A percentile compares a stretch with the other conserved stretches of the same genome.
Conservation (phyloP, 2,888 invertebrate genomes). For the Escarpia spicata region DNA sequence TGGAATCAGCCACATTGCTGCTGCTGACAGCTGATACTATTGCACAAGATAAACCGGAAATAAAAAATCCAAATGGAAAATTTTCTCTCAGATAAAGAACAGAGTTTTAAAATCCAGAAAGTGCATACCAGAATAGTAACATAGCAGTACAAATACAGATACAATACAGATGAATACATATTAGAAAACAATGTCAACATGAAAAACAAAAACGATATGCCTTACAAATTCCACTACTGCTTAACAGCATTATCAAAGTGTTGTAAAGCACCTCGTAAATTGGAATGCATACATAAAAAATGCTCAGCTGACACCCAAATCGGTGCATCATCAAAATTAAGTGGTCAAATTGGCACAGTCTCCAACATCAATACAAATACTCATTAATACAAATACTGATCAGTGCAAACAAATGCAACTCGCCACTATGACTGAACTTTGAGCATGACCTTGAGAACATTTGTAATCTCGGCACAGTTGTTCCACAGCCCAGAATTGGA, state of each 20-base stretch:
- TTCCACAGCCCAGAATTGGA: constrained; percentile 28
- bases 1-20: neutral
- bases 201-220: constrained; percentile 13
- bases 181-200: constrained; percentile 13
- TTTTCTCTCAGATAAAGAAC: neutral
- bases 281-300: constrained; percentile 16
- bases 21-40: neutral
- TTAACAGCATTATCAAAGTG: constrained; percentile 12
- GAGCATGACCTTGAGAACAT: constrained; percentile 60
- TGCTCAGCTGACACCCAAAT: constrained; percentile 16
- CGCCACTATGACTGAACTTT: constrained; percentile 51
- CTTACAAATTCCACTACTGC: constrained; percentile 11
- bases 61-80: constrained; percentile 13
- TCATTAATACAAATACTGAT: constrained; percentile 16
- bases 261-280: constrained; percentile 12
- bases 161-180: constrained; percentile 13
- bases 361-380: constrained; percentile 16
- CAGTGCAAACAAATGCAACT: neutral
- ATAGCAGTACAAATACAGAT: constrained; percentile 4
- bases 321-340: constrained; percentile 8
- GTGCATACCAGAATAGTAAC: neutral
- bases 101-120: neutral
- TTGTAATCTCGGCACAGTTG: constrained; percentile 50
- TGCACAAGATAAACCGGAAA: neutral
- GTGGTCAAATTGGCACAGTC: constrained; percentile 11